A percentile compares a stretch with the other conserved stretches of the same genome.
phyloP scores from a whole-genome alignment of 2,797 vertebrate genomes.

The Onychomys torridus region DNA sequence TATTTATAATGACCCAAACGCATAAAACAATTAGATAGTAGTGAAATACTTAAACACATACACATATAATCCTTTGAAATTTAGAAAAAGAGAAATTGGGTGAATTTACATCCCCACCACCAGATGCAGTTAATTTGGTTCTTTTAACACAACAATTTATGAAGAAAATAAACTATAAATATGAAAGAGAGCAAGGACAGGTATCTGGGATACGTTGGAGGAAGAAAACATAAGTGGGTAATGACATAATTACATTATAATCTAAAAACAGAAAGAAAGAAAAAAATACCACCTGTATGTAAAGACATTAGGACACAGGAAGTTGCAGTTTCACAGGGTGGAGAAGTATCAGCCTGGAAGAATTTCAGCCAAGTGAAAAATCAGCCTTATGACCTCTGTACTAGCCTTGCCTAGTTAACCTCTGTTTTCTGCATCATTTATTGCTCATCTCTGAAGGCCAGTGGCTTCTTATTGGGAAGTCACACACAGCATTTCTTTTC shows the following conservation, averaged over 20 bases:
- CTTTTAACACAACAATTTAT: not conserved
- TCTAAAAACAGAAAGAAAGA: not conserved
- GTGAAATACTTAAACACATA: not conserved
- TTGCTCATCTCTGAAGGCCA: not conserved
- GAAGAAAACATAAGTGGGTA: not conserved
- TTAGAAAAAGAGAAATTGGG: not conserved
- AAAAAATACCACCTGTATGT: too few species aligned
- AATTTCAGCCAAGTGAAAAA: not conserved
- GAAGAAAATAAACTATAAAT: not conserved
- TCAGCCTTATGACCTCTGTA: not conserved
- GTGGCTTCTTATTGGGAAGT: not conserved
- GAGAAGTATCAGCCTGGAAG: not conserved
- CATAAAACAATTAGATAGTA: not conserved
- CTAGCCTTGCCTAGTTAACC: fast-evolving
- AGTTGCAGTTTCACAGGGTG: not conserved
- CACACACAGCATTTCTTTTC: not conserved
- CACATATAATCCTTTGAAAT: not conserved
- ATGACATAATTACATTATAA: not conserved
- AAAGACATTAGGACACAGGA: not conserved
- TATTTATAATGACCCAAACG: not conserved
- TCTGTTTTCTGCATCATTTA: not conserved
- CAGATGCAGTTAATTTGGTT: not conserved
- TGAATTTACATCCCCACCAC: not conserved
- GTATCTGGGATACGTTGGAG: not conserved
- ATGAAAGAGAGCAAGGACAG: not conserved